phyloP scores from a whole-genome alignment of 2,113 vertebrate species.

The Cebidichthys violaceus region DNA sequence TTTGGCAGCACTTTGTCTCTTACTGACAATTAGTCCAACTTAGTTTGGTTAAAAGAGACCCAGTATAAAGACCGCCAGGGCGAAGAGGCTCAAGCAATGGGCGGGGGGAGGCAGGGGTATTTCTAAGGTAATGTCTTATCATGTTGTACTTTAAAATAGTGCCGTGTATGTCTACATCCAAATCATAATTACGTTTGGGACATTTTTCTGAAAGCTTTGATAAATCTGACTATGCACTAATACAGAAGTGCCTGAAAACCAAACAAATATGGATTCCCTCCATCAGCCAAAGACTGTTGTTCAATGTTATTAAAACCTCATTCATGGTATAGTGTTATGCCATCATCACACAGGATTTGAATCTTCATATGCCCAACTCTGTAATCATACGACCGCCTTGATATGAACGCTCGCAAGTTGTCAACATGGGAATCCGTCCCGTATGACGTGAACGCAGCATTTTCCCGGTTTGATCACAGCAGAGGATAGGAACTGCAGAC shows the following conservation, averaged over 20 bases:
- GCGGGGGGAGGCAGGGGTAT: too few species aligned
- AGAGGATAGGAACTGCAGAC: too few species aligned
- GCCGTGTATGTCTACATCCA: background rate
- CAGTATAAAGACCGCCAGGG: too few species aligned
- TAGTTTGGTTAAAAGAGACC: background rate
- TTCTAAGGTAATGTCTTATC: too few species aligned
- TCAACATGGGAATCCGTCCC: too few species aligned
- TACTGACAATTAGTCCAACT: background rate
- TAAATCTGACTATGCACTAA: background rate
- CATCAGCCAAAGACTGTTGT: too few species aligned
- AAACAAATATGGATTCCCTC: background rate
- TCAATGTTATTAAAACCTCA: background rate
- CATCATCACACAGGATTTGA: too few species aligned
- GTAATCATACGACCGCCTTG: too few species aligned
- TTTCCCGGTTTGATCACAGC: too few species aligned
- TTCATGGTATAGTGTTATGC: background rate
- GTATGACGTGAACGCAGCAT: too few species aligned
- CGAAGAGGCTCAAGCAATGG: background rate
- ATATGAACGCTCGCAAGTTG: too few species aligned
- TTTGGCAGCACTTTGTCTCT: background rate
- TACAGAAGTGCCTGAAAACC: background rate
- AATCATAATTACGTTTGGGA: background rate
- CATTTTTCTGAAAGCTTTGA: background rate
- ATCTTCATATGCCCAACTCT: too few species aligned
- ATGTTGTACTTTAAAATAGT: background rate